These are phyloP conservation scores for Ciconia boyciana DNA, from an alignment of 2,113 vertebrate species.

Conservation along the genomic window DNA sequence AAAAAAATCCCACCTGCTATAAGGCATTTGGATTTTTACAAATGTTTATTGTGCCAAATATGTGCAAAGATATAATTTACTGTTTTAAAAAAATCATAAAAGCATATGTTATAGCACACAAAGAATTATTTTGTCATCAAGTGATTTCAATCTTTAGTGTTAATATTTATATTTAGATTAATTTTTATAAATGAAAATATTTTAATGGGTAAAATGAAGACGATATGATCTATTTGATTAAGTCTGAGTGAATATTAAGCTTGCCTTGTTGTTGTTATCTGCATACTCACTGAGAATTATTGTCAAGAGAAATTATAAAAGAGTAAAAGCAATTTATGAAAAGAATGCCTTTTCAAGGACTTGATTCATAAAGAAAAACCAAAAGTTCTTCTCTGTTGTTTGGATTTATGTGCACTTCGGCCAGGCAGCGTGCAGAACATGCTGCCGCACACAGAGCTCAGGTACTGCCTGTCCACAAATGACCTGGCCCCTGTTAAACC, in stretches of 20 bases:
- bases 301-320: constrained; percentile 66
- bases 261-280: constrained; percentile 71
- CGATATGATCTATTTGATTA: constrained; percentile 54
- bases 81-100: constrained; percentile 72
- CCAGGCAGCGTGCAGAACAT: accelerated
- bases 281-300: constrained; percentile 62
- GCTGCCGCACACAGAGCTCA: accelerated
- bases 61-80: constrained; percentile 76
- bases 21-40: constrained; percentile 75
- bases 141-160: constrained; percentile 81
- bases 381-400: constrained; percentile 14
- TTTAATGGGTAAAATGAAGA: constrained; percentile 75
- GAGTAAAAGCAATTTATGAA: constrained; percentile 73
- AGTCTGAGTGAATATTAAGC: constrained; percentile 65
- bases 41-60: constrained; percentile 81
- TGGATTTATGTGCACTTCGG: neutral
- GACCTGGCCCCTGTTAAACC: accelerated
- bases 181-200: constrained; percentile 83
- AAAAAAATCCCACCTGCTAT: constrained; percentile 51
- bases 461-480: neutral
- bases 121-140: constrained; percentile 80
- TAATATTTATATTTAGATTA: constrained; percentile 82
- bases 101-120: constrained; percentile 72
- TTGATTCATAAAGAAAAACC: constrained; percentile 52
- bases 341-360: constrained; percentile 47